phyloP scores from a whole-genome alignment of 2,113 vertebrate genomes.

The Mustela lutreola region DNA sequence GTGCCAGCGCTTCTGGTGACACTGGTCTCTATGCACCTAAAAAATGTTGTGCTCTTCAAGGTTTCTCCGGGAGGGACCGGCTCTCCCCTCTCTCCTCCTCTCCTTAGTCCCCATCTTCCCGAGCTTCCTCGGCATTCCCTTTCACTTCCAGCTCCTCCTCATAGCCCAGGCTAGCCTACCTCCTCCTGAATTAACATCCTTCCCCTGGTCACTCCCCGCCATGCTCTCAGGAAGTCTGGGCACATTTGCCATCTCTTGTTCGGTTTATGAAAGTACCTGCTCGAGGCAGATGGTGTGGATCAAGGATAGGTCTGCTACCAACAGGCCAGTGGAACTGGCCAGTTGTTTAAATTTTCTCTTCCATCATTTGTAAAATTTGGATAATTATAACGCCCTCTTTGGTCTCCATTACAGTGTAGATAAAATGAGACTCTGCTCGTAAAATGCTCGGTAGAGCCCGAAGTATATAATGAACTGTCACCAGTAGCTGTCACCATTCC shows the following conservation, averaged over 20 bases:
- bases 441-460: not conserved
- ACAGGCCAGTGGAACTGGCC: not conserved
- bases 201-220: rapidly evolving
- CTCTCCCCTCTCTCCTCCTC: not conserved
- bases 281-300: not conserved
- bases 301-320: not conserved
- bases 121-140: not conserved
- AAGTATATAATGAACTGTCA: not conserved
- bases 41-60: not conserved
- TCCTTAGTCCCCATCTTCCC: rapidly evolving
- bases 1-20: not conserved
- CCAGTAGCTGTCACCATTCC: not conserved
- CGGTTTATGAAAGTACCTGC: not conserved
- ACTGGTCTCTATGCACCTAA: not conserved
- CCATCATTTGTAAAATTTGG: not conserved
- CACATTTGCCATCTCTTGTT: not conserved
- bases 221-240: not conserved
- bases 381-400: not conserved
- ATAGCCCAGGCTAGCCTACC: not conserved
- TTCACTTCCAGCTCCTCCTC: not conserved
- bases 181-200: not conserved
- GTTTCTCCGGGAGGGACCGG: not conserved
- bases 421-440: not conserved
- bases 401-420: not conserved
- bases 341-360: not conserved